Evolutionary conservation across 1,140 invertebrate species (phyloP).

Genomic region (Apocrypta bakeri): DNA sequence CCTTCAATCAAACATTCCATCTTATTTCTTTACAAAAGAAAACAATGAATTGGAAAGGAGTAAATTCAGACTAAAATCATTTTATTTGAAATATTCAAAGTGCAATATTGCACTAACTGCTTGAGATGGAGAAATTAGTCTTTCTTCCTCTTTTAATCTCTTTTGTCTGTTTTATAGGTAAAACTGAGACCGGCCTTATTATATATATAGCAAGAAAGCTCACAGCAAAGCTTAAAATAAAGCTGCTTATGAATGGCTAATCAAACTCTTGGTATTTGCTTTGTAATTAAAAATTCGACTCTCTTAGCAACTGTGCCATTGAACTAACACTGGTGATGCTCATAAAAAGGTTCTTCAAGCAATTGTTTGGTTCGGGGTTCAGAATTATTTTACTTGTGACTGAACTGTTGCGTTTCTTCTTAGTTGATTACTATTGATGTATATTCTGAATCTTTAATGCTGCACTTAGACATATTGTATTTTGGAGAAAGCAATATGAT

Average conservation of each 20-base stretch:
- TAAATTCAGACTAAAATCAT: background rate
- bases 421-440: no score
- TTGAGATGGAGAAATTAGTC: background rate
- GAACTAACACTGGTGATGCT: background rate
- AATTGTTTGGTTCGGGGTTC: background rate
- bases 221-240: background rate
- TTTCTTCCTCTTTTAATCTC: background rate
- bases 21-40: background rate
- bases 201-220: background rate
- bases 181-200: constrained; percentile 14
- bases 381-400: no score
- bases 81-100: constrained; percentile 2
- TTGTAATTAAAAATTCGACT: constrained; percentile 65
- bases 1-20: background rate
- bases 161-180: background rate
- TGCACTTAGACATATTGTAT: no score
- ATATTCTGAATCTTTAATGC: no score
- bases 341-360: background rate
- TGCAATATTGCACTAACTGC: background rate
- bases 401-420: no score
- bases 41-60: constrained; percentile 12
- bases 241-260: constrained; percentile 29
- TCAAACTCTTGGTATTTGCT: constrained; percentile 55
- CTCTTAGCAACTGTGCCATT: constrained; percentile 30
- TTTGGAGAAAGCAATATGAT: no score